Base-by-base conservation (phyloP, 2,888 invertebrate species). In the Gastracanthus pulcherrimus region DNA sequence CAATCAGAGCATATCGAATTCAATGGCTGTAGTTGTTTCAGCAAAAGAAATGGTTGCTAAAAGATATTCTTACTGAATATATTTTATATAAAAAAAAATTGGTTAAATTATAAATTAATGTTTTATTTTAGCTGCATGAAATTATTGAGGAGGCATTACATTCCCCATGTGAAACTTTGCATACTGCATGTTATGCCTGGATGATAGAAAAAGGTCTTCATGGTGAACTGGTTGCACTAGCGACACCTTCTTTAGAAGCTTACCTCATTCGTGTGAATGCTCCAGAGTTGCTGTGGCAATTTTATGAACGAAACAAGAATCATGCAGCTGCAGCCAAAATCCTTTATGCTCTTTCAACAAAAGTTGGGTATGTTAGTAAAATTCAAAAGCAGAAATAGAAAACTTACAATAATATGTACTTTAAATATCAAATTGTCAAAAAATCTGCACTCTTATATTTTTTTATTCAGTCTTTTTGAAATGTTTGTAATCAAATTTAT, bases 141-240 rank as follows among this genome's bases (percentile, higher is more conserved):
- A 93, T 96, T 29, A 94, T 96, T 23, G 93, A 93, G 85, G 94
- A 95, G 86, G 95, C 95, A 78, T 92, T 96, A 16, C 94, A 94
- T 67, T 93, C 94, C 5, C 93, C 94, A 5, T 99, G 99, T 92
- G 98, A 99, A 89, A 93, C 98, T 19, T 94, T 98, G 80, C 99
- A 99, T 89, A 95, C 97, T 0, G 95, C 97, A 0, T 93, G 99
- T 0, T 99, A 98, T 90, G 96, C 98, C 86, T 99, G 99, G 99
- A 94, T 99, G 89, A 94, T 98, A 84, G 93, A 94, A 0, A 95
- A 96, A 89, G 94, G 95, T 85, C 93, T 97, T 89, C 94, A 95
- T 60, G 92, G 93, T 87, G 96, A 96, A 87, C 89, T 97, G 62
- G 94, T 95, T 69, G 93, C 94, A 66, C 92, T 95, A 0, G 94